Conservation (phyloP, 2,797 vertebrate genomes). For the Anguilla obscura region DNA sequence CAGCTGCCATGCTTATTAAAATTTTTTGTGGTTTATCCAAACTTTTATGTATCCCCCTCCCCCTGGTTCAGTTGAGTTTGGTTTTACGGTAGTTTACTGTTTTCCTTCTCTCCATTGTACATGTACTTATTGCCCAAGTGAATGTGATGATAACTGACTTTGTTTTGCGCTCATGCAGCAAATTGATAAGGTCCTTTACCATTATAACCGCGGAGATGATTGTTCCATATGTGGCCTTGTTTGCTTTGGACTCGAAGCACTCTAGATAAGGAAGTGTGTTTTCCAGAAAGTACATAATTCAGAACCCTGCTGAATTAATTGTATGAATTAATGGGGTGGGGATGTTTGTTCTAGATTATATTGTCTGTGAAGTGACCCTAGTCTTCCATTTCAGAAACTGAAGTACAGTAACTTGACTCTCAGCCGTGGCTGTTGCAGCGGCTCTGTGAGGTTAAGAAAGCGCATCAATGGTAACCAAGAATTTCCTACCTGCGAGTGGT, state of each 20-base stretch:
- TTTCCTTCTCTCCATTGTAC: neutral
- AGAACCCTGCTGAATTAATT: conserved; percentile 40
- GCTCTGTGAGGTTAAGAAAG: conserved; percentile 16
- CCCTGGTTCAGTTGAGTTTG: neutral
- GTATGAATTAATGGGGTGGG: conserved; percentile 59
- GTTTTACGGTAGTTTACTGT: neutral
- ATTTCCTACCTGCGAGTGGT: conserved; percentile 10
- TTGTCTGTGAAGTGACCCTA: conserved; percentile 54
- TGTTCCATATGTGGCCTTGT: conserved; percentile 60
- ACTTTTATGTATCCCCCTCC: neutral
- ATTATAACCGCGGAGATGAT: neutral
- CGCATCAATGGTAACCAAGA: conserved; percentile 32
- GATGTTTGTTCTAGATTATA: conserved; percentile 57
- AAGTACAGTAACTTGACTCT: conserved; percentile 29
- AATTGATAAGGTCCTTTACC: conserved; percentile 6
- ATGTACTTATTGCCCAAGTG: neutral
- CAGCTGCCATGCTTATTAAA: neutral
- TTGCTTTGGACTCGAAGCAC: conserved; percentile 59
- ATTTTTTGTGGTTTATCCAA: neutral
- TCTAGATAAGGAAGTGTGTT: conserved; percentile 51
- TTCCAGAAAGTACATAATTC: conserved; percentile 40
- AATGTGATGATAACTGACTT: conserved; percentile 6
- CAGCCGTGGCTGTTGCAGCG: neutral
- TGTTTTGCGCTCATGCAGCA: conserved; percentile 1
- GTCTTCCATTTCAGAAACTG: conserved; percentile 46